phyloP scores from a whole-genome alignment of 2,113 vertebrate species.

The Megaptera novaeangliae region DNA sequence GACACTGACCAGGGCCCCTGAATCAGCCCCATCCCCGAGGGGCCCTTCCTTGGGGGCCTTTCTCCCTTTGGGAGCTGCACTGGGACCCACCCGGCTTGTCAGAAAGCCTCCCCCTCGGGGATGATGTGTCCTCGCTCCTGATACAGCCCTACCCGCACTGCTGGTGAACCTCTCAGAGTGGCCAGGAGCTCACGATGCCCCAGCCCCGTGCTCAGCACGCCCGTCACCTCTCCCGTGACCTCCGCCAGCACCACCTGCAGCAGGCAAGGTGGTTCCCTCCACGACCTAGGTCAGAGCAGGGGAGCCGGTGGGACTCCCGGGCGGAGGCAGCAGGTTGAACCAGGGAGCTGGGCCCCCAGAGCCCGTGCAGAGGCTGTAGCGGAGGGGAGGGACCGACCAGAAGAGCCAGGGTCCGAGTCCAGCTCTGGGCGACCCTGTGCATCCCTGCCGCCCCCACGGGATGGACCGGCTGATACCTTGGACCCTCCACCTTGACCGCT shows the following conservation, averaged over 20 bases:
- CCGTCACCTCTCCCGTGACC: rapidly evolving
- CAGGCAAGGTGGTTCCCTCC: rapidly evolving
- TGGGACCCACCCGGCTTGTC: rapidly evolving
- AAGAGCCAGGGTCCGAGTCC: not conserved
- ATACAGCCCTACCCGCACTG: rapidly evolving
- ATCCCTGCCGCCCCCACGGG: rapidly evolving
- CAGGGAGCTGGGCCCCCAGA: rapidly evolving
- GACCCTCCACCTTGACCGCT: rapidly evolving
- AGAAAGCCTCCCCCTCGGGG: rapidly evolving
- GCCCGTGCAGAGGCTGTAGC: rapidly evolving
- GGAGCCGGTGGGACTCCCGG: too few species aligned
- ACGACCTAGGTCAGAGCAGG: rapidly evolving
- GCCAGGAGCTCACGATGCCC: rapidly evolving
- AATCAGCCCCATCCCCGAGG: rapidly evolving
- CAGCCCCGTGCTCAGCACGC: rapidly evolving
- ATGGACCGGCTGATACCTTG: rapidly evolving
- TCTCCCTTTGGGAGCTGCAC: not conserved
- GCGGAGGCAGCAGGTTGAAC: rapidly evolving
- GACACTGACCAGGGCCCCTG: rapidly evolving
- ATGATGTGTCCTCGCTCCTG: rapidly evolving
- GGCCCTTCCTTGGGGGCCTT: too few species aligned
- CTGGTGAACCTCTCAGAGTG: rapidly evolving
- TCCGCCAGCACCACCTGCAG: rapidly evolving
- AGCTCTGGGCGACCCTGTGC: not conserved
- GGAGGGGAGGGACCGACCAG: not conserved